Evolutionary conservation across 2,113 vertebrate species (phyloP), one percentile per base, ranked within the genome.

Genomic region (Cervus canadensis): DNA sequence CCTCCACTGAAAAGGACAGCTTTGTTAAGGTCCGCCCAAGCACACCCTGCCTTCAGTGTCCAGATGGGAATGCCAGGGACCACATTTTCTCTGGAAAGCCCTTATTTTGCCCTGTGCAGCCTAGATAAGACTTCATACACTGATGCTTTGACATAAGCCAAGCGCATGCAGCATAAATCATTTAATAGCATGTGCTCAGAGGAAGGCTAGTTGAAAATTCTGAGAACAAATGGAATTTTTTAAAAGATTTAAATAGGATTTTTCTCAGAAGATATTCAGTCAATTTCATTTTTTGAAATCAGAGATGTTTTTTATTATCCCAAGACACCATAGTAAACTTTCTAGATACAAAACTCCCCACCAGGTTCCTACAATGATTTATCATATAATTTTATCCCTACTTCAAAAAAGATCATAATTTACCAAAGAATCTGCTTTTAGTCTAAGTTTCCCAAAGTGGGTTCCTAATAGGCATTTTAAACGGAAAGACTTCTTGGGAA

Each of bases 191-290:
- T 76, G 40, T 94, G 23, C 48, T 95, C 94, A 97, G 62, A 64
- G 52, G 56, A 2, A 90, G 33, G 45, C 28, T 59, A 86, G 2
- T 8, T 84, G 60, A 95, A 95, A 97, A 92, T 36, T 67, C 40
- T 95, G n/a, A 87, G 9, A 97, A 48, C 11, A 52, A 67, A 86
- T 12, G 25, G 64, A 36, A 81, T 89, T 91, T 88, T 87, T 95
- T 85, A 43, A 26, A 91, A 89, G 40, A 92, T 59, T 89, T 94
- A 91, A 54, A 82, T 45, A 52, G 28, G 36, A 90, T 74, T 93
- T 96, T 93, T 94, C 85, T 92, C 67, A 84, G 7, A 94, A 81
- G 67, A 89, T 33, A 62, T 43, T 81, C 30, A 87, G 93, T 67
- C 89, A 81, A 60, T 33, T 93, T 17, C 56, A 4, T 83, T 91